Percentiles rank a stretch among this genome's conserved stretches.
Conservation (phyloP, 1,140 invertebrate species). For the Venturia canescens region DNA sequence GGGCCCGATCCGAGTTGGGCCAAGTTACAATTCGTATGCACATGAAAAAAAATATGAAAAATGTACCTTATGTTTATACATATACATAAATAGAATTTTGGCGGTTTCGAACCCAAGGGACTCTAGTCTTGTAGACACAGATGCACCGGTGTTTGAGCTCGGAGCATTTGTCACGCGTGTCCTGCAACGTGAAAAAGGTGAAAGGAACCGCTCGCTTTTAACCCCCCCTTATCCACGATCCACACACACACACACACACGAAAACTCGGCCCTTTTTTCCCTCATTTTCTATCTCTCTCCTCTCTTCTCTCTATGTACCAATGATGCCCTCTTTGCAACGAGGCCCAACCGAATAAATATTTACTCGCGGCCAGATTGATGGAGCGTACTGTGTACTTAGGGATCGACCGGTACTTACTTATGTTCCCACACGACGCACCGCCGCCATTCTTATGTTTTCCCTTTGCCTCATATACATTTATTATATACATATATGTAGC, state of each 20-base stretch:
- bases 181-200: constrained; percentile 65
- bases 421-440: constrained; percentile 64
- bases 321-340: constrained; percentile 75
- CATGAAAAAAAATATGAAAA: neutral
- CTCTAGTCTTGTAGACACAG: constrained; percentile 72
- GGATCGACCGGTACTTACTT: constrained; percentile 72
- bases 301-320: constrained; percentile 59
- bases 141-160: constrained; percentile 74
- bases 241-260: constrained; percentile 32
- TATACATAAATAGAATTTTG: neutral
- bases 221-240: neutral
- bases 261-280: neutral
- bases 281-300: constrained; percentile 1
- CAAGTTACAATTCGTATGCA: constrained; percentile 19
- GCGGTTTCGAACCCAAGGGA: neutral
- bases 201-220: constrained; percentile 67
- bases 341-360: constrained; percentile 76
- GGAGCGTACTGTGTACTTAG: constrained; percentile 74
- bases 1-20: neutral
- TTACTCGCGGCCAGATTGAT: constrained; percentile 75
- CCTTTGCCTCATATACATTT: constrained; percentile 15
- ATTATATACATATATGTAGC: too few relatives aligned
- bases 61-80: neutral
- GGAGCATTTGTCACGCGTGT: constrained; percentile 77
- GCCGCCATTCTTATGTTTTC: constrained; percentile 39